phyloP scores from a whole-genome alignment of 2,797 vertebrate genomes.

The Manis pentadactyla region DNA sequence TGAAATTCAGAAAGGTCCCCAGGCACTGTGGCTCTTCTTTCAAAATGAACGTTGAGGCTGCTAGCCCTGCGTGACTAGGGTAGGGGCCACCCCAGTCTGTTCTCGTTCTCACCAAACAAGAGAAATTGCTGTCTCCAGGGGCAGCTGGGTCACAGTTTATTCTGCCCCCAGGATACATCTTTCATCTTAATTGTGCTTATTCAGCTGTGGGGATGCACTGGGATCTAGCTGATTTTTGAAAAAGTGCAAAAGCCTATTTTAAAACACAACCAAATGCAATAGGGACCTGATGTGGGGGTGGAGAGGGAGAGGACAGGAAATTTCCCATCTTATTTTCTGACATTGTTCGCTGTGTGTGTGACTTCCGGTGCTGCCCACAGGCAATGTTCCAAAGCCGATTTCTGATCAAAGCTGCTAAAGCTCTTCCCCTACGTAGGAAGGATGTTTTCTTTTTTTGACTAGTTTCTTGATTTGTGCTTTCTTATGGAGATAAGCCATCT shows the following conservation, averaged over 20 bases:
- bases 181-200: conserved; percentile 80
- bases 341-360: conserved; percentile 46
- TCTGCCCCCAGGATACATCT: conserved; percentile 71
- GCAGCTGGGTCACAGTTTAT: conserved; percentile 37
- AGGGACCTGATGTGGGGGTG: neutral
- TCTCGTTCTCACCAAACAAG: neutral
- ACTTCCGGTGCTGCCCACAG: conserved; percentile 27
- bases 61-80: neutral
- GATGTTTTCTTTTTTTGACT: conserved; percentile 38
- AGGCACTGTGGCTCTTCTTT: neutral
- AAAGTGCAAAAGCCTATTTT: conserved; percentile 47
- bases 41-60: neutral
- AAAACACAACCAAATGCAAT: conserved; percentile 58
- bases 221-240: conserved; percentile 54
- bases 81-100: neutral
- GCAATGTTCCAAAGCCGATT: conserved; percentile 44
- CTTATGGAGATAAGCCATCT: conserved; percentile 20
- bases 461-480: conserved; percentile 22
- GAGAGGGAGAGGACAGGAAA: neutral
- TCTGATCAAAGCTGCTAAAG: conserved; percentile 66
- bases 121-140: neutral
- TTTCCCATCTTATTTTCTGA: conserved; percentile 35
- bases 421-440: neutral
- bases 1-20: neutral
- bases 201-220: conserved; percentile 72